Percentiles rank a stretch among this genome's conserved stretches.
Conservation (phyloP, 2,113 vertebrate species). For the Chamaetylas fuelleborni region DNA sequence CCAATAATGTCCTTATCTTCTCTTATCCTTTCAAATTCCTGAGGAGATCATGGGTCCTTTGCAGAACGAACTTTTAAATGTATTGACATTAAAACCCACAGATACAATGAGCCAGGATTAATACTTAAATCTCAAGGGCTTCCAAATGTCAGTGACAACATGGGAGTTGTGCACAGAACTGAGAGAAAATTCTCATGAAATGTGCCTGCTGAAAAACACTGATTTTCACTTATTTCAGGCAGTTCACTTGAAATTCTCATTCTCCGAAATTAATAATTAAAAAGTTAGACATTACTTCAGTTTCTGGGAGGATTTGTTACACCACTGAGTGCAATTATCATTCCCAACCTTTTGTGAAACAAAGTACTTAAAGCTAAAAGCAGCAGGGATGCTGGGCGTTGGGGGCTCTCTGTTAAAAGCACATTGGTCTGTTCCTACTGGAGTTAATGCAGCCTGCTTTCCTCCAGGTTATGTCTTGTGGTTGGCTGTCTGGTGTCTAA, state of each 20-base stretch:
- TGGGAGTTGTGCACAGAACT: not conserved
- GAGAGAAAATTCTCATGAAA: not conserved
- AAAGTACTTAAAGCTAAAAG: not conserved
- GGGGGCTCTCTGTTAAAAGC: not conserved
- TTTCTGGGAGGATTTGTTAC: not conserved
- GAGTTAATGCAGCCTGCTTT: not conserved
- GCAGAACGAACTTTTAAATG: not conserved
- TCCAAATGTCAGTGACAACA: not conserved
- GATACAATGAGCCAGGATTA: not conserved
- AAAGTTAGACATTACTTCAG: not conserved
- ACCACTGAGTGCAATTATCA: not conserved
- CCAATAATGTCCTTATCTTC: not conserved
- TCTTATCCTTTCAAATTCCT: not conserved
- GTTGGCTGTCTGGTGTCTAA: not conserved
- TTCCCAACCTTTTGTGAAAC: not conserved
- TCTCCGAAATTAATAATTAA: not conserved
- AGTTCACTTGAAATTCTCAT: not conserved
- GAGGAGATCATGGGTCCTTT: not conserved
- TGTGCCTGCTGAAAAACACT: accelerated
- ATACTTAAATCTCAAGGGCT: not conserved
- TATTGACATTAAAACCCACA: not conserved
- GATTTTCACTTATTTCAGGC: not conserved
- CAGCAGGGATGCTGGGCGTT: not conserved
- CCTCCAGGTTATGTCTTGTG: not conserved
- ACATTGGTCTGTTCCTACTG: accelerated